These are phyloP conservation scores for Dromococcyx pavoninus DNA, from an alignment of 2,797 vertebrate genomes.

Conservation along the genomic window DNA sequence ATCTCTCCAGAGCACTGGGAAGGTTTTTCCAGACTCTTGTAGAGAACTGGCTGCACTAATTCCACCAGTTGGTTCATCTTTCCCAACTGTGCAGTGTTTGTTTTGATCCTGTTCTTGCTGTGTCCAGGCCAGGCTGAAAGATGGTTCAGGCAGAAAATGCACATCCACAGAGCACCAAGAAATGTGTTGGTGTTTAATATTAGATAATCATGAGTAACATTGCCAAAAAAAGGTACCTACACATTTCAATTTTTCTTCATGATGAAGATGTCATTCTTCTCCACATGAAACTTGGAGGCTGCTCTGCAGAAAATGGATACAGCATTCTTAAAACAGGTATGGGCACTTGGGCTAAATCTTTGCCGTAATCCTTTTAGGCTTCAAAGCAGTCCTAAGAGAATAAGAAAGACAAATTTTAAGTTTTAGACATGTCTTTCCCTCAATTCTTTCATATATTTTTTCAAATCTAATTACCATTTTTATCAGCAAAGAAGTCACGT, in stretches of 20 bases:
- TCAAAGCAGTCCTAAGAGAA: background rate
- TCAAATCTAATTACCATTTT: background rate
- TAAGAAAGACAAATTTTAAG: background rate
- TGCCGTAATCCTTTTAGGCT: background rate
- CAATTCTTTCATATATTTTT: background rate
- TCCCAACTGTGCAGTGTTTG: background rate
- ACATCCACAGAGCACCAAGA: background rate
- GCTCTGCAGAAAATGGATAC: background rate
- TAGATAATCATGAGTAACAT: background rate
- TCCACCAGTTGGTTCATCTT: background rate
- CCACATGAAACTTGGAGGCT: background rate
- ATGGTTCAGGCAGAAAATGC: background rate
- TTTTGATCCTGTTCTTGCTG: background rate
- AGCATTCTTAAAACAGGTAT: background rate
- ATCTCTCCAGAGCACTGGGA: background rate
- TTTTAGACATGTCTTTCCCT: background rate
- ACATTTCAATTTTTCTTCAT: background rate
- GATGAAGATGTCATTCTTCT: background rate
- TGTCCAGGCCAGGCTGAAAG: background rate
- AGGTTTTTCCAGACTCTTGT: background rate
- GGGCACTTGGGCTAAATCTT: background rate
- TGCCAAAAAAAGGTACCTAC: background rate
- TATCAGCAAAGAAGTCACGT: background rate
- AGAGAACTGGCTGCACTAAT: background rate
- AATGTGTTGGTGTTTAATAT: background rate